Evolutionary conservation across 2,113 vertebrate genomes (phyloP), one percentile per base, ranked within the genome.

Genomic region (Elephas maximus): DNA sequence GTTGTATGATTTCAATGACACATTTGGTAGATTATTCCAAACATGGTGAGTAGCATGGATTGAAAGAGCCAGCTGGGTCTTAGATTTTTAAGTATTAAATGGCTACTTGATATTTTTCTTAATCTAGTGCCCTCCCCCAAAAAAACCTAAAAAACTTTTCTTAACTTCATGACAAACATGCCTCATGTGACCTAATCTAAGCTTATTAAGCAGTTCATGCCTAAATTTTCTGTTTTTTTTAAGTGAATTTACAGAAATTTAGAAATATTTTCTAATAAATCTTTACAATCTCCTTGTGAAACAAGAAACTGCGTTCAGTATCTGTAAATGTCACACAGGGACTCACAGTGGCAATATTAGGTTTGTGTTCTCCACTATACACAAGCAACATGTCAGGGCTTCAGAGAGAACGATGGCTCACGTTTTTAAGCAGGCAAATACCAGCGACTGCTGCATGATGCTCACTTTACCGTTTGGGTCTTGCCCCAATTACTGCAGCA

Each of bases 21-120:
- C 15, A 45, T 78, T 90, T 80, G 74, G 37, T 69, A 23, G 48
- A 65, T 91, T 94, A 51, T 81, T 83, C 57, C 82, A 88, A 90
- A 89, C 11, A 44, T 18, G 53, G 45, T 45, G 63, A 48, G 45
- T 48, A 60, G 57, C 67, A 28, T 60, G 53, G 69, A 91, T 83
- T 76, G 63, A 91, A 94, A 71, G 74, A 91, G 78, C 73, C 45
- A 91, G 53, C 73, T 94, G 79, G 41, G 37, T 30, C 26, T 88
- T 62, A 48, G 44, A 30, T 67, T 57, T 45, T 96, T 95, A 71
- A 96, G 71, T 44, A 73, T 85, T 82, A 88, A 63, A 45, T 5
- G n/a, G 15, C 51, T 88, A 15, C 45, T 81, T 62, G 83, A 92
- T 48, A 89, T 73, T 95, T 95, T 93, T 92, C 73, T 76, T 91